These are phyloP conservation scores for Clarias fuscus DNA, from an alignment of 2,797 vertebrate genomes.

Conservation along the genomic window DNA sequence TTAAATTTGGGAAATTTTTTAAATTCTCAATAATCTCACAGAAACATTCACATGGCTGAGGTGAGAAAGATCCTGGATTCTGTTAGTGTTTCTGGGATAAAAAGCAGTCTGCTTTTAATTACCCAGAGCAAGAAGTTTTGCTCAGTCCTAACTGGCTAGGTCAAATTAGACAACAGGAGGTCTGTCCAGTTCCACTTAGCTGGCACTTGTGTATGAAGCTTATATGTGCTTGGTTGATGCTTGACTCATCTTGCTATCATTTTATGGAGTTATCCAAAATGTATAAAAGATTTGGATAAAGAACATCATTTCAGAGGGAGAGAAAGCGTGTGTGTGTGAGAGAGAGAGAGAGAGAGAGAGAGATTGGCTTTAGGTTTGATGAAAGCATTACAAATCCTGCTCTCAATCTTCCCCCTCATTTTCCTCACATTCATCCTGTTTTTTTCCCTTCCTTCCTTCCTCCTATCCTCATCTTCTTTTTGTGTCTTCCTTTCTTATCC, in stretches of 20 bases:
- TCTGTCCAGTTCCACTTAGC: not conserved
- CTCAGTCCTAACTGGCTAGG: not conserved
- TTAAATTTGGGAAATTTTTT: not conserved
- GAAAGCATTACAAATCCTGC: not conserved
- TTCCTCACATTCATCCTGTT: not conserved
- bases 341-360: not conserved
- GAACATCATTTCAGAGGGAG: not conserved
- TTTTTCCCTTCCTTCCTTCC: not conserved
- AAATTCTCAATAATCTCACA: not conserved
- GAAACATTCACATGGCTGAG: not conserved
- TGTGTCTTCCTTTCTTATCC: conserved; percentile 20
- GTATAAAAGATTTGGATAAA: not conserved
- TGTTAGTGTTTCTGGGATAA: not conserved
- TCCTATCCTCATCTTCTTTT: not conserved
- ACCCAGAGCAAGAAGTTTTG: not conserved
- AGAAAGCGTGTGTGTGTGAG: not conserved
- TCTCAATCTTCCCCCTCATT: not conserved
- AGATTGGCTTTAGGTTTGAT: conserved; percentile 6
- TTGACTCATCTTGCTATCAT: not conserved
- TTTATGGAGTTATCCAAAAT: not conserved
- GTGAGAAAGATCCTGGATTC: not conserved
- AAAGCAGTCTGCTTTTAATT: not conserved
- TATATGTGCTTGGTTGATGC: not conserved
- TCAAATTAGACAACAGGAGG: not conserved
- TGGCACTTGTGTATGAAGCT: not conserved